phyloP scores from a whole-genome alignment of 1,140 invertebrate genomes.

The Panulirus ornatus region DNA sequence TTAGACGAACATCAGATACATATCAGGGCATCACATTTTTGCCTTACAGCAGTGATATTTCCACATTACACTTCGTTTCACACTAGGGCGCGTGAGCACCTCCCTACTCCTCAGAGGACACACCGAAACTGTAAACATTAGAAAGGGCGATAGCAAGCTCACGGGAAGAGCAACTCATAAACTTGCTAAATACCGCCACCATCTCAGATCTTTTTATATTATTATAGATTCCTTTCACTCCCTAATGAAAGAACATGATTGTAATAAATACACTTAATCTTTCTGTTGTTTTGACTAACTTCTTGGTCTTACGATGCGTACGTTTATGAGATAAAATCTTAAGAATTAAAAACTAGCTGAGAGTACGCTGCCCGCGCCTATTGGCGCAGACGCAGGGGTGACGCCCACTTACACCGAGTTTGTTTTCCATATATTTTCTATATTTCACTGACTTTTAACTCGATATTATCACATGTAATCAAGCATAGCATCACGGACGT shows the following conservation, averaged over 20 bases:
- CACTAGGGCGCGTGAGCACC: constrained; percentile 30
- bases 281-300: not conserved
- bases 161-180: constrained; percentile 33
- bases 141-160: constrained; percentile 30
- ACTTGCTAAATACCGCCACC: constrained; percentile 28
- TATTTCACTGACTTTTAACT: not conserved
- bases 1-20: constrained; percentile 56
- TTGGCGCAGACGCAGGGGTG: constrained; percentile 69
- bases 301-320: not conserved
- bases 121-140: constrained; percentile 68
- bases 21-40: constrained; percentile 64
- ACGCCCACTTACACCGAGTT: constrained; percentile 46
- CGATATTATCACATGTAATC: not conserved
- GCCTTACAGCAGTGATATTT: constrained; percentile 42
- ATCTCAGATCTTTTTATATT: not conserved
- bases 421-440: constrained; percentile 54
- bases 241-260: not conserved
- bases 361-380: not conserved
- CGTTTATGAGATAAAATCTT: not conserved
- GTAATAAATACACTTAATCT: not conserved
- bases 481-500: not conserved
- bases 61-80: constrained; percentile 53
- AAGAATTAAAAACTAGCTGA: not conserved
- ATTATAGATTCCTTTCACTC: too few relatives aligned
- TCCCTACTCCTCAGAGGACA: constrained; percentile 52